phyloP scores from a whole-genome alignment of 1,140 invertebrate genomes.

The Megalonaias nervosa region DNA sequence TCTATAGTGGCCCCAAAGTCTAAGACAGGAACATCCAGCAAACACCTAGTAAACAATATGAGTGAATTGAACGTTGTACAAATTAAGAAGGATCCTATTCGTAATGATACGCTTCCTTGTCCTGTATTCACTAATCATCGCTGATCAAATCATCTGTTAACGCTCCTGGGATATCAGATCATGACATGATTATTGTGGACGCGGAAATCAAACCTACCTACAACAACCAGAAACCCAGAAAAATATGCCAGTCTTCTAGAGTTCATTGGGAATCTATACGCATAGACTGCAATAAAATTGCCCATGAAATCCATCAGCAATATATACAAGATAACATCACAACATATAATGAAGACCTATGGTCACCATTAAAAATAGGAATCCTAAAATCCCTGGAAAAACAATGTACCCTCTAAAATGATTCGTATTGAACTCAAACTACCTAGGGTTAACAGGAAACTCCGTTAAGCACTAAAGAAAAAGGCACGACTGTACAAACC shows the following conservation, averaged over 20 bases:
- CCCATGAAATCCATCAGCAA: no score
- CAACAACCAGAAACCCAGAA: background rate
- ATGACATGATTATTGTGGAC: slow-evolving; percentile 12
- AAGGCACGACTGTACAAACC: background rate
- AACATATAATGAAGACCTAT: background rate
- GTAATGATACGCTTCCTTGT: slow-evolving; percentile 13
- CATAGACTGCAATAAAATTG: background rate
- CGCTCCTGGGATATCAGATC: no score
- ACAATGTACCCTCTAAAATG: no score
- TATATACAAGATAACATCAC: no score
- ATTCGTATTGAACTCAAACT: no score
- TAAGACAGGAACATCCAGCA: background rate
- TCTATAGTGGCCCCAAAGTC: no score
- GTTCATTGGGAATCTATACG: background rate
- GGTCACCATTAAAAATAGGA: background rate
- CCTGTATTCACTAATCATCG: slow-evolving; percentile 17
- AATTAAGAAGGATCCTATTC: slow-evolving; percentile 8
- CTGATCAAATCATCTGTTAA: slow-evolving; percentile 3
- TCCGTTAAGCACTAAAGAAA: background rate
- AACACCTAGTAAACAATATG: slow-evolving; percentile 9
- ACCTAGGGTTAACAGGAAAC: no score
- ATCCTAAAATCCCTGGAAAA: background rate
- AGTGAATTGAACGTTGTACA: background rate
- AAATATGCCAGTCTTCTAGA: background rate
- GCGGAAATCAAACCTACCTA: background rate